A percentile compares a stretch with the other conserved stretches of the same genome.
phyloP scores from a whole-genome alignment of 2,797 vertebrate species.

The Remorina albescens region DNA sequence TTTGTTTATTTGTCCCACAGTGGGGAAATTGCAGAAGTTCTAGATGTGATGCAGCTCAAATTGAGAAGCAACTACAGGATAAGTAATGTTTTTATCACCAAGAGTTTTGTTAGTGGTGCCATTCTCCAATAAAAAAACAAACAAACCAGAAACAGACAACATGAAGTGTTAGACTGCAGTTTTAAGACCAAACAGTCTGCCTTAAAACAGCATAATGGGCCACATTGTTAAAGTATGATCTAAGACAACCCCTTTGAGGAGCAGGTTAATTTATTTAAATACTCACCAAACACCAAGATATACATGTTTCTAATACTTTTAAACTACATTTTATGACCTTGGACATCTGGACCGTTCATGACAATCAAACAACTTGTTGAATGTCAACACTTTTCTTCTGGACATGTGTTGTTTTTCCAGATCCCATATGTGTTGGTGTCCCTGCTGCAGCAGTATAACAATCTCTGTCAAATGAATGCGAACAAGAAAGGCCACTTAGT shows the following conservation, averaged over 20 bases:
- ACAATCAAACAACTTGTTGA: no score
- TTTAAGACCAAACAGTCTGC: neutral
- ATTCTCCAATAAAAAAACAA: neutral
- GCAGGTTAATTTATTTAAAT: neutral
- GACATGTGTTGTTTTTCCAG: neutral
- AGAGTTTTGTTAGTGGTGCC: neutral
- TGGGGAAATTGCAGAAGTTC: no score
- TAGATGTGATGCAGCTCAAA: neutral
- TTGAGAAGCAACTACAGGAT: slow-evolving; percentile 6
- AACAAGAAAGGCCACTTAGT: neutral
- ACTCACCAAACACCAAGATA: neutral
- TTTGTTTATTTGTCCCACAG: no score
- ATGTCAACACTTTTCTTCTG: no score
- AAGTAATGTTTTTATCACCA: neutral
- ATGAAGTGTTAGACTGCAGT: neutral
- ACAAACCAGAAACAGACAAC: neutral
- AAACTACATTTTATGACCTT: neutral
- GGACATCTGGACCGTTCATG: no score
- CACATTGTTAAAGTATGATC: neutral
- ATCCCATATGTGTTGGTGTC: neutral
- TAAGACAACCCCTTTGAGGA: neutral
- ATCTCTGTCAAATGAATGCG: neutral
- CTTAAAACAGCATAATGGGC: neutral
- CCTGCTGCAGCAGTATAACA: neutral
- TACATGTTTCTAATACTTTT: neutral